phyloP scores from a whole-genome alignment of 2,797 vertebrate species.

The Alectoris magna region DNA sequence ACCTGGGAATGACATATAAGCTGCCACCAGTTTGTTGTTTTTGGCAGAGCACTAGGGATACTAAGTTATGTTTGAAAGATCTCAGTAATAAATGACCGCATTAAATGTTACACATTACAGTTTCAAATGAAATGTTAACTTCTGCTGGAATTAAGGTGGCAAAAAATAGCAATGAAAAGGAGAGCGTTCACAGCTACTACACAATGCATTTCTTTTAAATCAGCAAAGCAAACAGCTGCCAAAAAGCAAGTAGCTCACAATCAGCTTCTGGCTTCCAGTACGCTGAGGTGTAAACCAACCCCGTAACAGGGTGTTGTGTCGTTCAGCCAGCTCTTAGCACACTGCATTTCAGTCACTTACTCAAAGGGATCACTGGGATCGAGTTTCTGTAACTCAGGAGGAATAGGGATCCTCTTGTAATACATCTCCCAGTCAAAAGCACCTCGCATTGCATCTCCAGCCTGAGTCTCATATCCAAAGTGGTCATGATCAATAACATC shows the following conservation, averaged over 20 bases:
- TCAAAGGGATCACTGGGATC: slow-evolving; percentile 94
- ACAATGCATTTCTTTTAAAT: slow-evolving; percentile 36
- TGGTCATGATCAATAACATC: slow-evolving; percentile 96
- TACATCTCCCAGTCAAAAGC: slow-evolving; percentile 99
- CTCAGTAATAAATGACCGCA: slow-evolving; percentile 28
- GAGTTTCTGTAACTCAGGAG: slow-evolving; percentile 85
- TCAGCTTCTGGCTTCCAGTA: slow-evolving; percentile 7
- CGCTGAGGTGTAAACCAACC: slow-evolving; percentile 1
- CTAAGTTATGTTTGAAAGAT: slow-evolving; percentile 39
- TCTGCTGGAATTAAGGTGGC: slow-evolving; percentile 8
- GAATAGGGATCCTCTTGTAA: slow-evolving; percentile 97
- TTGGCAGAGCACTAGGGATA: slow-evolving; percentile 38
- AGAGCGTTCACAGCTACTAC: slow-evolving; percentile 13
- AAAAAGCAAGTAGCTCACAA: slow-evolving; percentile 53
- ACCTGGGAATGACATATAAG: slow-evolving; percentile 43
- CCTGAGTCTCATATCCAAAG: slow-evolving; percentile 95
- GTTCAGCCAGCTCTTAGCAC: background rate
- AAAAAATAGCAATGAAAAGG: slow-evolving; percentile 49
- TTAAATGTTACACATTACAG: slow-evolving; percentile 14
- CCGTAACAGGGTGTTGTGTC: background rate
- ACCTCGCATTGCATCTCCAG: slow-evolving; percentile 95
- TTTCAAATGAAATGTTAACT: slow-evolving; percentile 59
- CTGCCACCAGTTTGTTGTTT: background rate
- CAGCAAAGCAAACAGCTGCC: slow-evolving; percentile 46
- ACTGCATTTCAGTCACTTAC: slow-evolving; percentile 79